Conservation (phyloP, 2,888 invertebrate genomes). For the Hemaris fuciformis region DNA sequence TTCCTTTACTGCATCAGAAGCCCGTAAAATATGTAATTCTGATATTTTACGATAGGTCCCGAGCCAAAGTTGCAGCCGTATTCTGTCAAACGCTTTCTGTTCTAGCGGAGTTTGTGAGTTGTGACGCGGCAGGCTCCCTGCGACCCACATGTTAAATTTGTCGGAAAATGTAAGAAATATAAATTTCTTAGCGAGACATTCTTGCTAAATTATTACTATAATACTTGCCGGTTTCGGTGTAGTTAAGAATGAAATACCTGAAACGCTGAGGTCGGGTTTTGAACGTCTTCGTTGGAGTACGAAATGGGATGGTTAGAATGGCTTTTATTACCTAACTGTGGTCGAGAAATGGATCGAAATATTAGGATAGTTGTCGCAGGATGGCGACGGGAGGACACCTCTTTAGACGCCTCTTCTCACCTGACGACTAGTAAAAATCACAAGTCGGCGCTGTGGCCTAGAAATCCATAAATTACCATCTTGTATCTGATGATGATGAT, state of each 20-base stretch:
- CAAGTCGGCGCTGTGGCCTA: no score
- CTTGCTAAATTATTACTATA: neutral
- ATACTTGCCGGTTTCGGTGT: neutral
- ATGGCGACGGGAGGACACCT: no score
- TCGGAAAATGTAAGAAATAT: conserved; percentile 18
- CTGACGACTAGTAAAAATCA: no score
- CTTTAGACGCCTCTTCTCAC: no score
- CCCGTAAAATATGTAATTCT: neutral
- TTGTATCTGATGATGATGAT: no score
- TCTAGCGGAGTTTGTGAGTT: neutral
- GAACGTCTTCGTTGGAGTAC: no score
- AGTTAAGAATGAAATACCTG: neutral
- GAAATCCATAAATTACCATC: no score
- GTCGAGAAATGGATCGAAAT: no score
- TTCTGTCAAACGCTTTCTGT: neutral
- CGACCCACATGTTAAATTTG: conserved; percentile 20
- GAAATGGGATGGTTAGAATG: no score
- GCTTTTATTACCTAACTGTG: no score
- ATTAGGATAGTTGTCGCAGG: no score
- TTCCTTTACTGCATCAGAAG: neutral
- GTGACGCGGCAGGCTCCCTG: neutral
- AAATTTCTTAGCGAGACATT: conserved; percentile 5
- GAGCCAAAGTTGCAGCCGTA: neutral
- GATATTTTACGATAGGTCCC: neutral
- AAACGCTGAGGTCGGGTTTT: no score